Evolutionary conservation across 2,888 invertebrate genomes (phyloP).

Genomic region (Marasmarcha lunaedactyla): DNA sequence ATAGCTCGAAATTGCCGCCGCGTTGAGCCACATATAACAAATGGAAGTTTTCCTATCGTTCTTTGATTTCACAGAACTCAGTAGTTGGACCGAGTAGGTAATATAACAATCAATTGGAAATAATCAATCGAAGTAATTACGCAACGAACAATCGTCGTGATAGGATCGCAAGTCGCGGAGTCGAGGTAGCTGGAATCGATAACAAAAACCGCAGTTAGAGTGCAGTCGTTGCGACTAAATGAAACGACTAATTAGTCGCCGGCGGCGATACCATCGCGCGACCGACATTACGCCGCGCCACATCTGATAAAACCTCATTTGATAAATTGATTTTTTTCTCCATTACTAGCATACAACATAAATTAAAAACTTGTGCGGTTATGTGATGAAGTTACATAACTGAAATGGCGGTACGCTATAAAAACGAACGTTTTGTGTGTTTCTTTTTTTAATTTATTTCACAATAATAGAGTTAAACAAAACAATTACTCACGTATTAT

Average conservation of each 20-base stretch:
- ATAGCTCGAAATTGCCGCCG: background rate
- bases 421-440: no score
- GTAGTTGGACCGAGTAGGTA: background rate
- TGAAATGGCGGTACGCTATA: no score
- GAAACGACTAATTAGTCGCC: conserved; percentile 56
- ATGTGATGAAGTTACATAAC: no score
- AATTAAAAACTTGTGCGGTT: no score
- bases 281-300: conserved; percentile 10
- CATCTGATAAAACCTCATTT: background rate
- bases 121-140: conserved; percentile 16
- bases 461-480: no score
- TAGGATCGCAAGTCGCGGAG: background rate
- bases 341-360: no score
- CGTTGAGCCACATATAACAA: background rate
- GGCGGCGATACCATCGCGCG: conserved; percentile 44
- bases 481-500: background rate
- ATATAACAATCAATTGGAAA: conserved; percentile 18
- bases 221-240: conserved; percentile 42
- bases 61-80: background rate
- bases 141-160: conserved; percentile 23
- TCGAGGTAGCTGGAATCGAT: conserved; percentile 31
- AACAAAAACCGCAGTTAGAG: conserved; percentile 42
- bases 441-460: no score
- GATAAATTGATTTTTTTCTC: background rate
- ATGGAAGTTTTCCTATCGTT: background rate